Conservation (phyloP, 2,888 invertebrate species). For the Lasioglossum zephyrum region DNA sequence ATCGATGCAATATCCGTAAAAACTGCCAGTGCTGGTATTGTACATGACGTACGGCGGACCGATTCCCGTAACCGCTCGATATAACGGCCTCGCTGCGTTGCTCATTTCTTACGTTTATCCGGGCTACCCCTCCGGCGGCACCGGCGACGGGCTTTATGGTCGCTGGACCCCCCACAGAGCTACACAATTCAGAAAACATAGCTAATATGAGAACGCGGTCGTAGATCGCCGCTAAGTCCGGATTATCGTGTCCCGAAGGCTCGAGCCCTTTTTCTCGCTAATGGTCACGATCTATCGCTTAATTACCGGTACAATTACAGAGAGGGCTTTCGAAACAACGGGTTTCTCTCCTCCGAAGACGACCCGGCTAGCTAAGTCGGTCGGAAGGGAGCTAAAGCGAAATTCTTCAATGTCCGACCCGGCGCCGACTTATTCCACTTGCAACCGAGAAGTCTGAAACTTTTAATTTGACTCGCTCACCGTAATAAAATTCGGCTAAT, state of each 20-base stretch:
- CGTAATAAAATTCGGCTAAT: not conserved
- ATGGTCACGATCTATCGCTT: constrained; percentile 7
- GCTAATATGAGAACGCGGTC: not conserved
- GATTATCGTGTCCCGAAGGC: not conserved
- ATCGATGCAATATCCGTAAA: constrained; percentile 95
- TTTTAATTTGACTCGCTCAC: not conserved
- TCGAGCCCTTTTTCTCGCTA: not conserved
- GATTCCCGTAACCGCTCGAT: constrained; percentile 90
- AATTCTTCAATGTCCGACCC: not conserved
- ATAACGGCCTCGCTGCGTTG: constrained; percentile 31
- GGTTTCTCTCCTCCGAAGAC: not conserved
- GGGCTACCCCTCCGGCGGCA: not conserved
- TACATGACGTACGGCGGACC: constrained; percentile 92
- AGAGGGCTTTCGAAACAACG: not conserved
- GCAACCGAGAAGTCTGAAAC: not conserved
- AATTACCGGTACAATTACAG: not conserved
- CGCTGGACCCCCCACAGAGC: not conserved
- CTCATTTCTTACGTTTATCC: constrained; percentile 28
- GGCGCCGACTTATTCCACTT: not conserved
- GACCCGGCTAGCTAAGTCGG: not conserved
- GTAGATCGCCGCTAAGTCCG: constrained; percentile 5
- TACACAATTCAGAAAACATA: not conserved
- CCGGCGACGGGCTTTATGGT: not conserved
- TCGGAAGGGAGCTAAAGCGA: not conserved
- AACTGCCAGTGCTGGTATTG: constrained; percentile 85